Evolutionary conservation across 2,888 invertebrate species (phyloP).

Genomic region (Pomacea canaliculata): DNA sequence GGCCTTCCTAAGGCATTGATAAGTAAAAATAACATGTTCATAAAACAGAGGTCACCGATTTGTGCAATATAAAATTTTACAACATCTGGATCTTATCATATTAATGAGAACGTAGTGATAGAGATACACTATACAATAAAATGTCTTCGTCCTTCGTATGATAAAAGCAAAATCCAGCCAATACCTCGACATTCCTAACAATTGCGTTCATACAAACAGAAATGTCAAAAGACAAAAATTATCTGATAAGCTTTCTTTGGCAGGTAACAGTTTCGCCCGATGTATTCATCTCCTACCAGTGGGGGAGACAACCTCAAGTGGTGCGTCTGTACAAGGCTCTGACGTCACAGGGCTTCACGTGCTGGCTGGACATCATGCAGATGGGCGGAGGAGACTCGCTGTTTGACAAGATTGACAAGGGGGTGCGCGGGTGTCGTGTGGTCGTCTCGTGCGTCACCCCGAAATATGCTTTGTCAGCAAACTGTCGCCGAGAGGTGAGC

Average conservation of each 20-base stretch:
- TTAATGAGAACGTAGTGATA: no score
- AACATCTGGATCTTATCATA: no score
- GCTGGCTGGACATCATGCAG: conserved; percentile 67
- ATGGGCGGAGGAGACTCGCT: conserved; percentile 68
- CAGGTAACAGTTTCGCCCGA: conserved; percentile 38
- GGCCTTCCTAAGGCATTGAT: no score
- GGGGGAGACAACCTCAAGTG: conserved; percentile 65
- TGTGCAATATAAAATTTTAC: no score
- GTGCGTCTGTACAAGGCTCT: conserved; percentile 54
- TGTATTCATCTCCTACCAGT: conserved; percentile 66
- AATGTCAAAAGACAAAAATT: no score
- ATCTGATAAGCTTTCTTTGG: neutral
- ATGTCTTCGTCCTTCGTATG: neutral
- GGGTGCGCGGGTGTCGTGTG: conserved; percentile 56
- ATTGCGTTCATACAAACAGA: neutral
- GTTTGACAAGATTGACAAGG: conserved; percentile 66
- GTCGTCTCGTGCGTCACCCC: conserved; percentile 61
- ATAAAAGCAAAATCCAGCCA: neutral
- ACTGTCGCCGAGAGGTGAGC: conserved; percentile 63
- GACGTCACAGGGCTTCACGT: conserved; percentile 50
- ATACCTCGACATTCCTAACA: no score
- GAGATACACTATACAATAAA: no score
- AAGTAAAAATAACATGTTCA: no score
- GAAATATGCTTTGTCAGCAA: conserved; percentile 49
- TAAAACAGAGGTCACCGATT: no score